A percentile compares a stretch with the other conserved stretches of the same genome.
phyloP scores from a whole-genome alignment of 2,113 vertebrate species.

The Amphiprion percula region DNA sequence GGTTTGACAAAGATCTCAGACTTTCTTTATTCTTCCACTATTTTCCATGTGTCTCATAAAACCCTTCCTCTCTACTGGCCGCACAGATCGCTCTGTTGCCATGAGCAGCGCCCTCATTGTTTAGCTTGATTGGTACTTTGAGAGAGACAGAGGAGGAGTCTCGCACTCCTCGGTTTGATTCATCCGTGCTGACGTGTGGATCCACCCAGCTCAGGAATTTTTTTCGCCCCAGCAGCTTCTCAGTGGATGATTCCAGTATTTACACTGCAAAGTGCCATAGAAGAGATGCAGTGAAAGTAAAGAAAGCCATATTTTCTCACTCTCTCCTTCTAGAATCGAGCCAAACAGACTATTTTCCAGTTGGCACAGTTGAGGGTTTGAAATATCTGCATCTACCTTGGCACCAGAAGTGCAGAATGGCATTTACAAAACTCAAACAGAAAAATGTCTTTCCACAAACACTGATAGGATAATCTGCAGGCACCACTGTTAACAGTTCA shows the following conservation, averaged over 20 bases:
- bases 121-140: slow-evolving; percentile 49
- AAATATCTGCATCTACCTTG: not conserved
- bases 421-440: slow-evolving; percentile 5
- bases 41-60: not conserved
- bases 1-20: slow-evolving; percentile 9
- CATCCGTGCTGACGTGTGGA: slow-evolving; percentile 26
- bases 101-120: slow-evolving; percentile 43
- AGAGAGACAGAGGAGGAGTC: slow-evolving; percentile 34
- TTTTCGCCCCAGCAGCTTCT: not conserved
- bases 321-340: not conserved
- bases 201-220: slow-evolving; percentile 71
- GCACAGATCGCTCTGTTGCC: slow-evolving; percentile 31
- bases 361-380: not conserved
- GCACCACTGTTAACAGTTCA: not conserved
- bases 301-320: not conserved
- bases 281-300: not conserved
- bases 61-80: not conserved
- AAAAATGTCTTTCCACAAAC: slow-evolving; percentile 17
- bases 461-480: not conserved
- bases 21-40: slow-evolving; percentile 14
- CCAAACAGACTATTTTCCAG: not conserved
- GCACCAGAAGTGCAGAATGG: not conserved
- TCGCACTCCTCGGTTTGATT: slow-evolving; percentile 33
- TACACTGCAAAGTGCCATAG: not conserved
- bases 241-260: slow-evolving; percentile 17